Evolutionary conservation across 2,797 vertebrate genomes (phyloP).

Genomic region (Zonotrichia albicollis): DNA sequence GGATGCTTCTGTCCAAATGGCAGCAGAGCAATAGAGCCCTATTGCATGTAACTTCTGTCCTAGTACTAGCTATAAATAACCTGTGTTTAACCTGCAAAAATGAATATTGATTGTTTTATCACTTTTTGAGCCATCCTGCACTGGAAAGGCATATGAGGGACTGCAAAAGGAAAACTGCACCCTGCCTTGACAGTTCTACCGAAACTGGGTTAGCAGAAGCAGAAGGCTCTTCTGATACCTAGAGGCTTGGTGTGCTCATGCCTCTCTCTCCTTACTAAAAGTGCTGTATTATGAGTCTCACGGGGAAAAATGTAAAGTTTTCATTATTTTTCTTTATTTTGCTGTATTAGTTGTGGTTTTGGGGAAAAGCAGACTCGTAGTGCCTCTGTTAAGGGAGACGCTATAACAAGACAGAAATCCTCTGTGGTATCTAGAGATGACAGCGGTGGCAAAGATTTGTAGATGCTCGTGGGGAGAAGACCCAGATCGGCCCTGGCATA

Average conservation of each 20-base stretch:
- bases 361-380: neutral
- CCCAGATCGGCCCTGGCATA: neutral
- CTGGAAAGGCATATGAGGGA: neutral
- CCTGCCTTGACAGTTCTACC: neutral
- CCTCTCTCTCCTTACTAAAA: neutral
- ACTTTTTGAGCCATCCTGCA: neutral
- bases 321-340: neutral
- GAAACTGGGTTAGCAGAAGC: neutral
- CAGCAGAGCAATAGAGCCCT: neutral
- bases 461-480: neutral
- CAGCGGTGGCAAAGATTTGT: neutral
- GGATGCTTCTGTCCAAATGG: neutral
- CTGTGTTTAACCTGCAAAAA: neutral
- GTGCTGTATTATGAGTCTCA: neutral
- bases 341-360: neutral
- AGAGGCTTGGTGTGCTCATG: neutral
- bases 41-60: neutral
- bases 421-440: neutral
- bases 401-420: neutral
- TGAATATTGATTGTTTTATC: neutral
- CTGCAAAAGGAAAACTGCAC: neutral
- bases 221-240: neutral
- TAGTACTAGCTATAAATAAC: neutral
- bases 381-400: neutral
- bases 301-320: accelerated